A percentile compares a stretch with the other conserved stretches of the same genome.
Evolutionary conservation across 2,113 vertebrate species (phyloP).

Genomic region (Theristicus caerulescens): DNA sequence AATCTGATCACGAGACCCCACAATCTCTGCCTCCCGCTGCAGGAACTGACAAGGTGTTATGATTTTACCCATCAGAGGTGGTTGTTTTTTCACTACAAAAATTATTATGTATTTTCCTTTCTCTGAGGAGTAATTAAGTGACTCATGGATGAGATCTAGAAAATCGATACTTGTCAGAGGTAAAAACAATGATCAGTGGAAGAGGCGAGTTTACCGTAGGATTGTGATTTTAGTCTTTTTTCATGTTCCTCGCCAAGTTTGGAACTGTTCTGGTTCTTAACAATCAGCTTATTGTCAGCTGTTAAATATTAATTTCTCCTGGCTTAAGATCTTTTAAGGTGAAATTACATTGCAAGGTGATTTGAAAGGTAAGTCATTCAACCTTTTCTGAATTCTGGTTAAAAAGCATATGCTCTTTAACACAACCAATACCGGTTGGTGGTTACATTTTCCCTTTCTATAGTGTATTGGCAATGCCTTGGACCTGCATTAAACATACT

Average conservation of each 20-base stretch:
- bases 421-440: not conserved
- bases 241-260: not conserved
- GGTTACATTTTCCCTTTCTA: not conserved
- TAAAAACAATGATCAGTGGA: conserved; percentile 44
- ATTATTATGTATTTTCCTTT: conserved; percentile 40
- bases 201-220: not conserved
- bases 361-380: not conserved
- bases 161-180: conserved; percentile 63
- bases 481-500: not conserved
- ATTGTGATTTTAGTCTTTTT: conserved; percentile 6
- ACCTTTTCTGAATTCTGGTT: not conserved
- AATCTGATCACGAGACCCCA: not conserved
- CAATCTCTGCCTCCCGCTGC: not conserved
- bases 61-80: not conserved
- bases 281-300: conserved; percentile 24
- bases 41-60: not conserved
- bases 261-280: not conserved
- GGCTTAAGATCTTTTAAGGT: not conserved
- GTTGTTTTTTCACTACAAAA: conserved; percentile 31
- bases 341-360: not conserved
- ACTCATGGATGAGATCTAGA: conserved; percentile 49
- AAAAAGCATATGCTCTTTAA: not conserved
- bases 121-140: conserved; percentile 56
- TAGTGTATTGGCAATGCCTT: not conserved
- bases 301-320: conserved; percentile 38